phyloP scores from a whole-genome alignment of 2,888 invertebrate species.

The Physocephala rufipes region DNA sequence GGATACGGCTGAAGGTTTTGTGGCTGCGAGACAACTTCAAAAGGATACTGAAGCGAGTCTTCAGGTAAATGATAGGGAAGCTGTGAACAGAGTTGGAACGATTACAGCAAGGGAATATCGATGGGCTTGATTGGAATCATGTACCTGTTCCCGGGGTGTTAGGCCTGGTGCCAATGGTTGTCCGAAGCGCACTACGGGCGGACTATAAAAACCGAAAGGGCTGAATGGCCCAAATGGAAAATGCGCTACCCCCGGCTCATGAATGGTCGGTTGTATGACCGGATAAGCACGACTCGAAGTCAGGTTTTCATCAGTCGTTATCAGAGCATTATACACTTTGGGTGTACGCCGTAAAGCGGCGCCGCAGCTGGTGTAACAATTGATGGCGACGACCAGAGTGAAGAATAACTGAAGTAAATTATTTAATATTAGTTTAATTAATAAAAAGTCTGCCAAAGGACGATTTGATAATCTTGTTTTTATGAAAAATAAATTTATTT shows the following conservation, averaged over 20 bases:
- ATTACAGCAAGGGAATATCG: background rate
- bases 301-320: constrained; percentile 80
- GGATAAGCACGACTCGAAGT: constrained; percentile 80
- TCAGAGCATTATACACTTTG: constrained; percentile 81
- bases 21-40: constrained; percentile 45
- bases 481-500: no score
- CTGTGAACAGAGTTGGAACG: constrained; percentile 43
- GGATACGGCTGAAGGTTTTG: constrained; percentile 39
- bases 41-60: constrained; percentile 47
- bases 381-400: constrained; percentile 45
- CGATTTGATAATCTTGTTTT: no score
- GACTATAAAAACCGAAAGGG: constrained; percentile 59
- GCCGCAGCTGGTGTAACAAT: constrained; percentile 46
- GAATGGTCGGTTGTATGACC: constrained; percentile 76
- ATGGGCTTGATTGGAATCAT: background rate
- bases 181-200: constrained; percentile 56
- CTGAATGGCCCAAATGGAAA: constrained; percentile 61
- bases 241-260: constrained; percentile 69
- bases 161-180: constrained; percentile 60
- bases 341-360: constrained; percentile 69
- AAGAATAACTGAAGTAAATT: constrained; percentile 50
- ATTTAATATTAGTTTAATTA: background rate
- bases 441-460: no score
- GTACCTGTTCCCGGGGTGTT: constrained; percentile 51
- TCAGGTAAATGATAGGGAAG: constrained; percentile 54